Evolutionary conservation across 2,797 vertebrate species (phyloP).

Genomic region (Bothrops alternatus): DNA sequence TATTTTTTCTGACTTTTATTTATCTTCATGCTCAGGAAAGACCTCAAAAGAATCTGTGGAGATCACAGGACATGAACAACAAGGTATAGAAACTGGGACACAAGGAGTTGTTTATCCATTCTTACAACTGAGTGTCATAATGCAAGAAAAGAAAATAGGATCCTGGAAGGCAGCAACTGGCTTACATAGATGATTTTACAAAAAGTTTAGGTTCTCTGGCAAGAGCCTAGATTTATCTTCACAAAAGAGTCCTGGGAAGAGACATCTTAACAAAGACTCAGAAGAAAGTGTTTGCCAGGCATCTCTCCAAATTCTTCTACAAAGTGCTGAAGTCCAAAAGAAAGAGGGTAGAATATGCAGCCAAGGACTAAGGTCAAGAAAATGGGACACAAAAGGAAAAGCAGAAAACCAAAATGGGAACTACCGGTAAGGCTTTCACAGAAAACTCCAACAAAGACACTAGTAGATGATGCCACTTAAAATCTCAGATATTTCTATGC

Average conservation of each 20-base stretch:
- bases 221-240: neutral
- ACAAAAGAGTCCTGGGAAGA: neutral
- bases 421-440: neutral
- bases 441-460: neutral
- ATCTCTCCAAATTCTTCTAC: neutral
- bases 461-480: neutral
- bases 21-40: neutral
- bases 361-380: neutral
- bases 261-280: neutral
- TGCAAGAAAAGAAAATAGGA: neutral
- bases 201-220: neutral
- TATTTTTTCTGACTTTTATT: neutral
- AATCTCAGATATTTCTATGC: neutral
- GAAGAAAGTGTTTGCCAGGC: neutral
- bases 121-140: neutral
- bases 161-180: neutral
- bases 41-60: neutral
- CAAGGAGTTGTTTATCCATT: neutral
- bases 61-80: neutral
- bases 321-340: neutral
- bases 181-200: neutral
- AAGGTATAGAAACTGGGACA: neutral
- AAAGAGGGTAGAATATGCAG: neutral
- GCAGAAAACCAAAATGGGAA: neutral
- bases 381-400: neutral